Conservation (phyloP, 2,113 vertebrate genomes). For the Leptobrachium leishanense region DNA sequence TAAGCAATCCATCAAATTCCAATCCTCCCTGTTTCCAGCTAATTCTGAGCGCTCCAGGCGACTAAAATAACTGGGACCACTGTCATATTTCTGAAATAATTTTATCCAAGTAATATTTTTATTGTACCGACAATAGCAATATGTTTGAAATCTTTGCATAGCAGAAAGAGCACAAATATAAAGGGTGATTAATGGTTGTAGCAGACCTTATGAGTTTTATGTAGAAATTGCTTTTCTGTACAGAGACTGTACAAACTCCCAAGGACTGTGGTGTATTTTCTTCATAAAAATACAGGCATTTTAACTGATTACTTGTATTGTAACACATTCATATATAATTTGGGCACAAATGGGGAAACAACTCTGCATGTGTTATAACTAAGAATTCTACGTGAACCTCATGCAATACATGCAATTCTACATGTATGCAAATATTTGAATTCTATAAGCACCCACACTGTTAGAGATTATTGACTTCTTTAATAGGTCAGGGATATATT, state of each 20-base stretch:
- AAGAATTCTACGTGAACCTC: no score
- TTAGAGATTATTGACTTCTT: no score
- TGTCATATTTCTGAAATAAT: slow-evolving; percentile 44
- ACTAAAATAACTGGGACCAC: slow-evolving; percentile 26
- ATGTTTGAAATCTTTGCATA: slow-evolving; percentile 42
- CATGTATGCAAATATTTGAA: no score
- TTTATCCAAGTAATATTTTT: slow-evolving; percentile 43
- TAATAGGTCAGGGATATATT: no score
- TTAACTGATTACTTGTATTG: no score
- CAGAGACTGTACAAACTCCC: background rate
- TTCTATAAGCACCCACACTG: no score
- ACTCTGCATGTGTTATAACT: no score
- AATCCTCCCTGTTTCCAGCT: slow-evolving; percentile 34
- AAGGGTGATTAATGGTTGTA: slow-evolving; percentile 42
- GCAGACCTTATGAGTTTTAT: slow-evolving; percentile 13
- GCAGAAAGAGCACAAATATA: slow-evolving; percentile 26
- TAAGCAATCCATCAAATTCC: slow-evolving; percentile 47
- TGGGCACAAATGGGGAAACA: no score
- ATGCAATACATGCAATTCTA: no score
- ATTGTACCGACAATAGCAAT: slow-evolving; percentile 46
- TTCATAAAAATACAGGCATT: background rate
- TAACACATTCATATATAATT: no score
- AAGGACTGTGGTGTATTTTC: background rate
- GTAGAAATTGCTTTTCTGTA: slow-evolving; percentile 14
- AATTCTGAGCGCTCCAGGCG: slow-evolving; percentile 34